Conservation (phyloP, 2,797 vertebrate species). For the Peromyscus melanophrys region DNA sequence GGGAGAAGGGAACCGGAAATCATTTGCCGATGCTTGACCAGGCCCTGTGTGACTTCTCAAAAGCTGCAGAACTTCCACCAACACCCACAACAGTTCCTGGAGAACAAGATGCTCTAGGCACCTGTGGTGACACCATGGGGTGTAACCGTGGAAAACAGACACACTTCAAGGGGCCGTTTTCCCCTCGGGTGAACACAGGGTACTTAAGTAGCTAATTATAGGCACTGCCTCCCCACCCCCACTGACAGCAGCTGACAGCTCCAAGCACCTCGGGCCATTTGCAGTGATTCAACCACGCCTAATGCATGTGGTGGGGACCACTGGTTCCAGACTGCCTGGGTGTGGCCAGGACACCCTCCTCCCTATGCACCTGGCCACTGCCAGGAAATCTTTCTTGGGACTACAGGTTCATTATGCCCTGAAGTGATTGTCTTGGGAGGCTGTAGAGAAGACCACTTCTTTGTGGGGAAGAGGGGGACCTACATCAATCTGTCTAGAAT, state of each 20-base stretch:
- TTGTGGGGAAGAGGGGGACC: background rate
- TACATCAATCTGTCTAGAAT: background rate
- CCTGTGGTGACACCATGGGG: slow-evolving; percentile 32
- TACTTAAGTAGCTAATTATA: slow-evolving; percentile 78
- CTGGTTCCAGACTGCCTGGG: background rate
- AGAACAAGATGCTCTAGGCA: slow-evolving; percentile 43
- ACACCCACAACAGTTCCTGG: slow-evolving; percentile 68
- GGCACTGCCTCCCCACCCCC: background rate
- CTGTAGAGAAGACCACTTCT: background rate
- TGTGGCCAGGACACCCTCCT: background rate
- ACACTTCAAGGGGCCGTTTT: slow-evolving; percentile 69
- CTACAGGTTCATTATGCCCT: background rate
- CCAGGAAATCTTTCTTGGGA: background rate
- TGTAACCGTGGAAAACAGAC: slow-evolving; percentile 71
- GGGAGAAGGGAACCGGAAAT: slow-evolving; percentile 74
- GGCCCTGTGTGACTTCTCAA: slow-evolving; percentile 37
- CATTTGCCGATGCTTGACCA: slow-evolving; percentile 64
- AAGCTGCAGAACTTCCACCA: slow-evolving; percentile 45
- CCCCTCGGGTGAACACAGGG: slow-evolving; percentile 64
- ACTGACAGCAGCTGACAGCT: background rate
- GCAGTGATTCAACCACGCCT: background rate
- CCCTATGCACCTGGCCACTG: too few relatives aligned
- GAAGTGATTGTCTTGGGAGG: background rate
- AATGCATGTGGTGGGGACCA: background rate
- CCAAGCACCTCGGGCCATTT: background rate